A percentile compares a stretch with the other conserved stretches of the same genome.
These are phyloP conservation scores for Andrena haemorrhoa DNA, from an alignment of 2,888 invertebrate species.

Conservation along the genomic window DNA sequence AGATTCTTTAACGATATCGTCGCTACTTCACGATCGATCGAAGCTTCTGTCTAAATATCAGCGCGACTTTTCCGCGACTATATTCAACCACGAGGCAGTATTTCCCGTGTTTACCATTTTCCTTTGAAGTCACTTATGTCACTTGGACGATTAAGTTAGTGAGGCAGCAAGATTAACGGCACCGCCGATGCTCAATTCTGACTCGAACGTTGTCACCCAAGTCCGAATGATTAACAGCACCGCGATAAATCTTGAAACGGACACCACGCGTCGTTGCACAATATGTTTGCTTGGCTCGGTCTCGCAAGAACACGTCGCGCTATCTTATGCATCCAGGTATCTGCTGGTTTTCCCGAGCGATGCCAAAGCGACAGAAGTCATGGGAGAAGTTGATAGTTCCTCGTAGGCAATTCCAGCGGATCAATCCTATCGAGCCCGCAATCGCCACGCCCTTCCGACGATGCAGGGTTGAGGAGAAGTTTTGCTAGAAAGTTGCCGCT, in stretches of 20 bases:
- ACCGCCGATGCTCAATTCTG: not conserved
- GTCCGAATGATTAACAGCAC: too few species aligned
- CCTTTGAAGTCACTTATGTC: constrained; percentile 5
- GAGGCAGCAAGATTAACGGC: constrained; percentile 2
- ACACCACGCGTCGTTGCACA: too few species aligned
- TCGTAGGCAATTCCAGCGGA: constrained; percentile 11
- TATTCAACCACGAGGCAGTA: not conserved
- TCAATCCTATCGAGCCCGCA: constrained; percentile 34
- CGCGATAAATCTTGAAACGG: too few species aligned
- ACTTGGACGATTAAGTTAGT: not conserved
- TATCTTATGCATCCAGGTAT: too few species aligned
- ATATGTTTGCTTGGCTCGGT: too few species aligned
- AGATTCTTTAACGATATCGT: constrained; percentile 60
- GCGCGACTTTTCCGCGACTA: not conserved
- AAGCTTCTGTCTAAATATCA: not conserved
- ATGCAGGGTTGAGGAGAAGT: constrained; percentile 41
- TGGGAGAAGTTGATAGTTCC: not conserved
- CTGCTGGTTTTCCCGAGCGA: not conserved
- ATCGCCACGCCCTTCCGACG: constrained; percentile 47
- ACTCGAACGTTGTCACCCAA: too few species aligned
- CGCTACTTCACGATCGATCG: constrained; percentile 44
- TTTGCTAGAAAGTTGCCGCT: constrained; percentile 40
- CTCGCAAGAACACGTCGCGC: too few species aligned
- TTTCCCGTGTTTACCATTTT: not conserved
- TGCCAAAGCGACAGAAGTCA: not conserved